Conservation (phyloP, 2,113 vertebrate species). For the Nicator chloris region DNA sequence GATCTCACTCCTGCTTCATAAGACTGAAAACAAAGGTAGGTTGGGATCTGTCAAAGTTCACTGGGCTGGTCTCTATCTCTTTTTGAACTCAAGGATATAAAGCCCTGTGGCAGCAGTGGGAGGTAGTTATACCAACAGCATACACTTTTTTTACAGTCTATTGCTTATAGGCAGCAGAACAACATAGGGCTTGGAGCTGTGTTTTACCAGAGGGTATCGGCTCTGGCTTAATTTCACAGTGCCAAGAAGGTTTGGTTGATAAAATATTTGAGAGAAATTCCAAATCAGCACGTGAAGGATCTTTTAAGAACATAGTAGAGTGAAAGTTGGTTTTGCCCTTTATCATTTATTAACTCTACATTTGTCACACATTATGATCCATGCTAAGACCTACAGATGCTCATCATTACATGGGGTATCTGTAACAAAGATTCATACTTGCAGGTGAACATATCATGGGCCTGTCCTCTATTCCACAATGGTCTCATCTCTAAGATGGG, state of each 20-base stretch:
- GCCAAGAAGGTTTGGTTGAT: not conserved
- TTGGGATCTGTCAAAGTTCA: not conserved
- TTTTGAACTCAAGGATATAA: not conserved
- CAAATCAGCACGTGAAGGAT: not conserved
- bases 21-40: not conserved
- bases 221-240: not conserved
- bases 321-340: not conserved
- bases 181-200: not conserved
- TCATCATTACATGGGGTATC: not conserved
- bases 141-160: not conserved
- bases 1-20: not conserved
- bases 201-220: not conserved
- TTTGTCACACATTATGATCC: not conserved
- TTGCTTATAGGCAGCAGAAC: not conserved
- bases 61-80: not conserved
- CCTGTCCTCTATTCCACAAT: not conserved
- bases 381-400: not conserved
- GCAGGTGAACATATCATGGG: fast-evolving
- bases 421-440: not conserved
- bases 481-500: not conserved
- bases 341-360: not conserved
- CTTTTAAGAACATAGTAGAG: not conserved
- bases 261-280: not conserved
- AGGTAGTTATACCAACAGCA: not conserved
- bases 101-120: not conserved